Evolutionary conservation across 2,797 vertebrate species (phyloP), one percentile per base, ranked within the genome.

Genomic region (Aphelocoma californica): DNA sequence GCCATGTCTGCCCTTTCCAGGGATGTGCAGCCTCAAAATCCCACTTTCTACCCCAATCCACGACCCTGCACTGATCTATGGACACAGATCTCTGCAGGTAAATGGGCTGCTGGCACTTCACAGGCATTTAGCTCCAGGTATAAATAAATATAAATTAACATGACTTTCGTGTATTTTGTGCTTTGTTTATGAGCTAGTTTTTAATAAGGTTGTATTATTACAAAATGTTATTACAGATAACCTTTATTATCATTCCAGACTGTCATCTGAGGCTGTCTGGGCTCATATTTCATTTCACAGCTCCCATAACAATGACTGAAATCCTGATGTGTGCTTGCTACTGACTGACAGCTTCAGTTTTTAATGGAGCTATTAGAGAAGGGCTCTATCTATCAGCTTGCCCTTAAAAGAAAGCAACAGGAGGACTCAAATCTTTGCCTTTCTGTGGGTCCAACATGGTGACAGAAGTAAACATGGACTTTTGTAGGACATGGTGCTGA

Each of bases 61-160:
- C 0, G 0, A 1, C 26, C 21, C 60, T 34, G 8, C 40, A 7
- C 3, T 7, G 56, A 10, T 18, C 26, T 14, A 1, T 1, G 38
- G 47, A 14, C 20, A 8, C 0, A 5, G 25, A 34, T 38, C 44
- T 56, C 78, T 62, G 40, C 48, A 36, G n/a, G 38, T 18, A 32
- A 71, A 58, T 12, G 44, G 29, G 45, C 32, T 56, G 8, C 84
- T 6, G 5, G 29, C 40, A 60, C 80, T 86, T 60, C 48, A 15
- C 48, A 87, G 28, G 20, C 34, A 32, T 80, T 94, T 79, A 64
- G 23, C 57, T 81, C 38, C 86, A 56, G 90, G 54, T 88, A 81
- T 83, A 88, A 80, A 79, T 28, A 71, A 10, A 38, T 44, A 78
- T 21, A 65, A 87, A 95, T 92, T 66, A 88, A 85, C 31, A 32